Conservation (phyloP, 2,888 invertebrate species). For the Trachelus iudaicus region DNA sequence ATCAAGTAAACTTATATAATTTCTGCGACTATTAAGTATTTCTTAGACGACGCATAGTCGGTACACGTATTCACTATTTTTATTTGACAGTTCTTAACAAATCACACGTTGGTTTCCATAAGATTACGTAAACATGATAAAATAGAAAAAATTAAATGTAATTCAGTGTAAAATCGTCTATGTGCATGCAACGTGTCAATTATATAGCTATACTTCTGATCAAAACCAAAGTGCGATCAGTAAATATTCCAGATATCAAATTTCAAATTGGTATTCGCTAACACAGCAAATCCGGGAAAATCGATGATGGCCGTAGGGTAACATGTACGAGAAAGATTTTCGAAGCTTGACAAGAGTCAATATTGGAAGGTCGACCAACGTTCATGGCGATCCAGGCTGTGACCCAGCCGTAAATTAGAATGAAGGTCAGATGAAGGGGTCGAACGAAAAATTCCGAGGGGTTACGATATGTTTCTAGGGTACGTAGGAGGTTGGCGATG, state of each 20-base stretch:
- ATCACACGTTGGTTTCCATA: too few relatives aligned
- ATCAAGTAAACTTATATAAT: neutral
- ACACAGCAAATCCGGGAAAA: neutral
- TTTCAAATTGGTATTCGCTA: neutral
- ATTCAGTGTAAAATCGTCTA: too few relatives aligned
- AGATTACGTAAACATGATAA: too few relatives aligned
- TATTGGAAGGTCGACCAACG: neutral
- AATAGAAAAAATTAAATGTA: too few relatives aligned
- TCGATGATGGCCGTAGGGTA: neutral
- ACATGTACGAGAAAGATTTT: neutral
- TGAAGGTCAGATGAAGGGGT: neutral
- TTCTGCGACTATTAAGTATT: neutral
- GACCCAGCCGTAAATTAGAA: neutral
- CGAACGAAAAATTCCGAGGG: neutral
- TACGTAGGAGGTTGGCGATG: neutral
- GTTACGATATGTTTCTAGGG: neutral
- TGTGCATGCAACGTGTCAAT: neutral
- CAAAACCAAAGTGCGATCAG: neutral
- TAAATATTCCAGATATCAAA: neutral
- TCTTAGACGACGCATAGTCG: too few relatives aligned
- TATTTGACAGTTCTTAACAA: too few relatives aligned
- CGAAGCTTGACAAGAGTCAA: neutral
- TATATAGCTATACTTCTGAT: neutral
- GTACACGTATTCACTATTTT: too few relatives aligned
- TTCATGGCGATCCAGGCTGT: neutral